Evolutionary conservation across 2,888 invertebrate species (phyloP).

Genomic region (Dione juno): DNA sequence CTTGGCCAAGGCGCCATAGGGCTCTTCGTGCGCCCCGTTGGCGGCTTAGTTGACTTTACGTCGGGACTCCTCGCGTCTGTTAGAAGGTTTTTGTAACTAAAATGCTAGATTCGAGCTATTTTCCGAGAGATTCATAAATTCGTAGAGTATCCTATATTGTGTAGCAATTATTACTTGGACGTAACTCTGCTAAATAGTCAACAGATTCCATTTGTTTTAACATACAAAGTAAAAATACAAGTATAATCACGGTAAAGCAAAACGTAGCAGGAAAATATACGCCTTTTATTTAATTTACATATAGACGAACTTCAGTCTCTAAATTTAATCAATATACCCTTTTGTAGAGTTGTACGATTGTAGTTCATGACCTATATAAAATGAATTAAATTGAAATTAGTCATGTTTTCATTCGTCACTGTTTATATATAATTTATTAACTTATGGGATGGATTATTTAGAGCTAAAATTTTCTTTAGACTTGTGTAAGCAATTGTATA

Average conservation of each 20-base stretch:
- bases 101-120: neutral
- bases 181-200: neutral
- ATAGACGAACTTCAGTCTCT: neutral
- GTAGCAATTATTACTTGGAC: constrained; percentile 5
- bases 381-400: neutral
- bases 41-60: constrained; percentile 71
- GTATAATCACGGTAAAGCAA: neutral
- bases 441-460: neutral
- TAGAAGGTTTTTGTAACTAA: constrained; percentile 60
- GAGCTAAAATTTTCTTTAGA: neutral
- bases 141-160: no score
- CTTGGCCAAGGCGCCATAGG: constrained; percentile 66
- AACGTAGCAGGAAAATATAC: neutral
- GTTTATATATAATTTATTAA: neutral
- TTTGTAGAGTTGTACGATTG: neutral
- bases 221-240: neutral
- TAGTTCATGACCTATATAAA: neutral
- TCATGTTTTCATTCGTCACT: neutral
- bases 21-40: constrained; percentile 66
- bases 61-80: constrained; percentile 67
- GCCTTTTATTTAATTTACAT: neutral
- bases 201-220: neutral
- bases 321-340: no score
- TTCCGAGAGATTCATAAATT: neutral
- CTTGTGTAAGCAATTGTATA: constrained; percentile 1